Evolutionary conservation across 2,113 vertebrate species (phyloP).

Genomic region (Lynx canadensis): DNA sequence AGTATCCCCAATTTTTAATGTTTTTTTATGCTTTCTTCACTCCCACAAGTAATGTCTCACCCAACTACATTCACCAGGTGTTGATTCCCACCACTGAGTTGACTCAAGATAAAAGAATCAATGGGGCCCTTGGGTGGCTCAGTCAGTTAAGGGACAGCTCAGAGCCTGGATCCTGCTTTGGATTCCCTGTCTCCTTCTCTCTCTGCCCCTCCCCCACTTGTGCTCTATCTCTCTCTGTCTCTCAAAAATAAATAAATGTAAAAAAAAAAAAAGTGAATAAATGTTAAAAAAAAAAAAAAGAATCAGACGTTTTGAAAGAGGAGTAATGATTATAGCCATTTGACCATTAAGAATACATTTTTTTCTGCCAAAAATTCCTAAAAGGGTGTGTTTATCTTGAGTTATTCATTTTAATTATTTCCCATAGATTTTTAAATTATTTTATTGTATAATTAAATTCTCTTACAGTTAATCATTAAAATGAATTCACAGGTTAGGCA

Average conservation of each 20-base stretch:
- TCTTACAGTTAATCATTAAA: neutral
- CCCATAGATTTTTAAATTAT: neutral
- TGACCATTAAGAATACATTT: neutral
- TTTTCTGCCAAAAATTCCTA: neutral
- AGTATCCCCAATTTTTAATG: neutral
- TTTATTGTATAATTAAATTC: neutral
- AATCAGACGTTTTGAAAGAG: neutral
- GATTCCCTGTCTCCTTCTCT: too few species aligned
- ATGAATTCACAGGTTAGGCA: neutral
- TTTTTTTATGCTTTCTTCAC: neutral
- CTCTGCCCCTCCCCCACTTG: too few species aligned
- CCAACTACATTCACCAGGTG: neutral
- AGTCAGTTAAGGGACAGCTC: too few species aligned
- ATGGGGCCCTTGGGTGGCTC: too few species aligned
- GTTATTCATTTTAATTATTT: constrained; percentile 1
- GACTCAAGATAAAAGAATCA: neutral
- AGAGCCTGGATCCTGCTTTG: too few species aligned
- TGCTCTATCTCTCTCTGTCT: too few species aligned
- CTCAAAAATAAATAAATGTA: too few species aligned
- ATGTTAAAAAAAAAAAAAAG: neutral
- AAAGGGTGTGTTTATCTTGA: neutral
- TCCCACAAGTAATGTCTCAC: neutral
- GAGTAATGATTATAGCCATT: neutral
- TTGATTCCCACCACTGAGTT: neutral
- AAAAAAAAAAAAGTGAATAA: too few species aligned